Evolutionary conservation across 2,797 vertebrate species (phyloP).

Genomic region (Malacoraja senta): DNA sequence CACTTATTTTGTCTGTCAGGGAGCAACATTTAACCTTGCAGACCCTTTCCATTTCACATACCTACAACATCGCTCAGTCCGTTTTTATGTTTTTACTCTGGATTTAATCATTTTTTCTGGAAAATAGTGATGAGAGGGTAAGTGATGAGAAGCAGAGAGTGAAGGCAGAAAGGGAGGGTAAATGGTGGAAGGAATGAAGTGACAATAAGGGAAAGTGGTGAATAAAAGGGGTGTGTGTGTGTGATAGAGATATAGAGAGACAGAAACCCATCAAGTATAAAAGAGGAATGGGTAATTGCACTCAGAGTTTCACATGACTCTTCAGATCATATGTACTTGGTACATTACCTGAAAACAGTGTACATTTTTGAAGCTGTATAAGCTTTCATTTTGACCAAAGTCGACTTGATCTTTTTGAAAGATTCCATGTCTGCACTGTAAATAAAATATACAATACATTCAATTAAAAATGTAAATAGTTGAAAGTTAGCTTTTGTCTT

Average conservation of each 20-base stretch:
- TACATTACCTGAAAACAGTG: constrained; percentile 7
- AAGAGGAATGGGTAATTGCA: background rate
- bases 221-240: background rate
- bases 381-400: background rate
- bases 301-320: too few species aligned
- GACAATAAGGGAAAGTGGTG: background rate
- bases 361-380: background rate
- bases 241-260: background rate
- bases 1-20: too few species aligned
- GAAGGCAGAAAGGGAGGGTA: background rate
- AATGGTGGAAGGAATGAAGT: background rate
- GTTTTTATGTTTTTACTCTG: too few species aligned
- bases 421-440: constrained; percentile 16
- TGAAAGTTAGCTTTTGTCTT: background rate
- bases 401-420: background rate
- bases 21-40: too few species aligned
- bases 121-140: too few species aligned
- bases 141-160: background rate
- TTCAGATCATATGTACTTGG: background rate
- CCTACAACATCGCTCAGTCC: too few species aligned
- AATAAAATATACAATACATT: background rate
- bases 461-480: background rate
- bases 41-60: too few species aligned
- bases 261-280: background rate
- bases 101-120: too few species aligned